Percentiles rank a stretch among this genome's conserved stretches.
Evolutionary conservation across 1,140 invertebrate species (phyloP).

Genomic region (Drosophila ambigua): DNA sequence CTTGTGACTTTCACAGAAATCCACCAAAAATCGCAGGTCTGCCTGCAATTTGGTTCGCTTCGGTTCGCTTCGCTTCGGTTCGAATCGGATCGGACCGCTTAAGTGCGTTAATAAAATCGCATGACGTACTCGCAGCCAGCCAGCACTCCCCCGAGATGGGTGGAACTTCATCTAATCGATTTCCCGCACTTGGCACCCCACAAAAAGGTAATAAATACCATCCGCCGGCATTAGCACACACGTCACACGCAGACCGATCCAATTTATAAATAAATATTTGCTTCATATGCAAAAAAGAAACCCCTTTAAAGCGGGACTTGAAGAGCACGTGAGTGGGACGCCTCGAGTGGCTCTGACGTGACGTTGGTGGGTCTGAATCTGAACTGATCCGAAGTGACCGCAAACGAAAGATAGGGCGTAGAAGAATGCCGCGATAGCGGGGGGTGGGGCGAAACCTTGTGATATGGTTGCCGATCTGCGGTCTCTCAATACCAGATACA

Average conservation of each 20-base stretch:
- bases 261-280: slow-evolving; percentile 56
- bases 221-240: slow-evolving; percentile 63
- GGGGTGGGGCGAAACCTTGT: slow-evolving; percentile 35
- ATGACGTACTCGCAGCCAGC: slow-evolving; percentile 43
- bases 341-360: slow-evolving; percentile 39
- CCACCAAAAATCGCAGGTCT: slow-evolving; percentile 2
- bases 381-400: slow-evolving; percentile 15
- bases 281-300: slow-evolving; percentile 35
- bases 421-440: slow-evolving; percentile 41
- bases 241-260: slow-evolving; percentile 46
- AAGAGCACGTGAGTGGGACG: slow-evolving; percentile 43
- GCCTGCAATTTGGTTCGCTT: slow-evolving; percentile 11
- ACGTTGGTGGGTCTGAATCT: slow-evolving; percentile 26
- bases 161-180: slow-evolving; percentile 56
- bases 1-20: background rate
- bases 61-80: background rate
- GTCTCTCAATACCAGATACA: slow-evolving; percentile 23
- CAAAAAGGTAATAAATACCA: slow-evolving; percentile 46
- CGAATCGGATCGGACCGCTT: slow-evolving; percentile 52
- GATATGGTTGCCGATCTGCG: slow-evolving; percentile 48
- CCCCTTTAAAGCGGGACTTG: slow-evolving; percentile 55
- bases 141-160: slow-evolving; percentile 36
- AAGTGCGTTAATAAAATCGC: slow-evolving; percentile 69
- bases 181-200: slow-evolving; percentile 30
- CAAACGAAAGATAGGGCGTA: slow-evolving; percentile 21